Evolutionary conservation across 1,140 invertebrate genomes (phyloP), one percentile per base, ranked within the genome.

Genomic region (Scaptomyza pallida): DNA sequence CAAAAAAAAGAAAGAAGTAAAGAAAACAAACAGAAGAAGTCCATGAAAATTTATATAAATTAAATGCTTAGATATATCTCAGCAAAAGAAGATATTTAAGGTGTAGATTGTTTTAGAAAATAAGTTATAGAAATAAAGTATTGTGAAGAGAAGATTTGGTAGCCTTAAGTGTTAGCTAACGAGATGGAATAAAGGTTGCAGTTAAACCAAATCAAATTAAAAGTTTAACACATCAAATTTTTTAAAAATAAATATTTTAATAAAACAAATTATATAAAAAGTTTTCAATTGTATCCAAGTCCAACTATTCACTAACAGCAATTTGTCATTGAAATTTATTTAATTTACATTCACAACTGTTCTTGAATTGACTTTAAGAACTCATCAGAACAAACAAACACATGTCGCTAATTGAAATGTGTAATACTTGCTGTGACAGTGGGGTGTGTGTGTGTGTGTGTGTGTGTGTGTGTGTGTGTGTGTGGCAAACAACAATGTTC

Each of bases 361-460:
- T 59, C 9, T 26, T 41, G 15, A 16, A 48, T n/a, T 48, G 35
- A 55, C 63, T 72, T 67, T 60, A 67, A 60, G 63, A 50, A 35
- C 17, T 41, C 60, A 48, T 48, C 21, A 40, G 9, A 16, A 59
- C 45, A 70, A 30, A 40, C 37, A 37, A 44, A 65, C 60, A 62
- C 35, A 56, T 62, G 48, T 60, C 57, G 74, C 80, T 86, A 81
- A 85, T 85, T 85, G 82, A 85, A 85, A 85, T 85, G 77, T 86
- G 82, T 86, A 70, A 85, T 80, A 68, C 76, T 65, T 45, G 47
- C 19, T 50, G 33, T 51, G 47, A 15, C 19, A 43, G 13, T 35
- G 2, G 13, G 12, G 2, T 35, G 10, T n/a, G 2, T 8, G 35
- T 40, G 15, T 30, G 23, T 21, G 9, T 10, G 5, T 13, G 21